phyloP scores from a whole-genome alignment of 1,140 invertebrate genomes.

The Bilobella aurantiaca region DNA sequence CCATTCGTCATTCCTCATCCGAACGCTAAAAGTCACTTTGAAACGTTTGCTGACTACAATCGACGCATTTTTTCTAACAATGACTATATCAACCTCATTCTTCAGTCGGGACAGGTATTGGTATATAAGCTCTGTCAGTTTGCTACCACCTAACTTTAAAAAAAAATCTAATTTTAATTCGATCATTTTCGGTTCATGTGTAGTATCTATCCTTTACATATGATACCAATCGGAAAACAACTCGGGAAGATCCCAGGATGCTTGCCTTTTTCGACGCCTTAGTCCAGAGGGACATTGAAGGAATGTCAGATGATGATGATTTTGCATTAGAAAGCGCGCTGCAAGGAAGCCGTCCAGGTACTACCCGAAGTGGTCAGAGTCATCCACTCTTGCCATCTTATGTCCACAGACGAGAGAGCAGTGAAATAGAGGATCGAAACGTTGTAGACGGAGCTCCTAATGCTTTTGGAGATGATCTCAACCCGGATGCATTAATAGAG shows the following conservation, averaged over 20 bases:
- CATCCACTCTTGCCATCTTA: too few relatives aligned
- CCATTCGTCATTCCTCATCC: slow-evolving; percentile 54
- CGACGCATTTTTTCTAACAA: slow-evolving; percentile 72
- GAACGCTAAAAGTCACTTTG: slow-evolving; percentile 43
- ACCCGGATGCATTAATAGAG: too few relatives aligned
- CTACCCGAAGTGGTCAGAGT: too few relatives aligned
- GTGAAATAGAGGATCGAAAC: background rate
- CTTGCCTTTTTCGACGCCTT: slow-evolving; percentile 93
- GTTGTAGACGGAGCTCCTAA: background rate
- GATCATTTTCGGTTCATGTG: slow-evolving; percentile 20
- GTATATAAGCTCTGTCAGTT: too few relatives aligned
- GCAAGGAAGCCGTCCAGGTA: background rate
- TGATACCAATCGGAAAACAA: slow-evolving; percentile 64
- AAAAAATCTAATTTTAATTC: too few relatives aligned
- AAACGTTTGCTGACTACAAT: slow-evolving; percentile 46
- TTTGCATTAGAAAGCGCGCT: background rate
- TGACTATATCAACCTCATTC: slow-evolving; percentile 71
- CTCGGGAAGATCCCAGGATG: slow-evolving; percentile 82
- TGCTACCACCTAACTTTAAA: too few relatives aligned
- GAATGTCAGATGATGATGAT: slow-evolving; percentile 43
- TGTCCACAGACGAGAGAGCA: background rate
- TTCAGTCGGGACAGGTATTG: slow-evolving; percentile 58
- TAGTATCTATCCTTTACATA: slow-evolving; percentile 55
- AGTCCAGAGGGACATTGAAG: slow-evolving; percentile 78
- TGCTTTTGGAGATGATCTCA: too few relatives aligned